Conservation (phyloP, 2,888 invertebrate species). For the Phyllotreta striolata region DNA sequence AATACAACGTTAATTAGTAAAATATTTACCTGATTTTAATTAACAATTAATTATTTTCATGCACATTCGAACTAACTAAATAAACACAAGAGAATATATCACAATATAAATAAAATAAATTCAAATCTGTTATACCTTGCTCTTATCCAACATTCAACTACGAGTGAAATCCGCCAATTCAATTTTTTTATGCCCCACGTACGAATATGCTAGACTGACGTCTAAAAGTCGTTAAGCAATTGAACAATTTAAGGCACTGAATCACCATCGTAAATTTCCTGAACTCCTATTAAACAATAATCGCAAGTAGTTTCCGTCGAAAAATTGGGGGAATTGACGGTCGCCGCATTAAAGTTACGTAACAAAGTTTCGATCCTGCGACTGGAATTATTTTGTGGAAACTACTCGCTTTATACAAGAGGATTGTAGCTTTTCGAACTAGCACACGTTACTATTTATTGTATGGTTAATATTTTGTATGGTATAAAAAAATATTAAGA, state of each 20-base stretch:
- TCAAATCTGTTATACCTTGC: too few relatives aligned
- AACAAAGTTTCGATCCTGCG: conserved; percentile 30
- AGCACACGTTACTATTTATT: too few relatives aligned
- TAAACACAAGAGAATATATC: too few relatives aligned
- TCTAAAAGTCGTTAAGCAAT: conserved; percentile 12
- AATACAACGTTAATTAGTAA: too few relatives aligned
- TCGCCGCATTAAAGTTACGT: conserved; percentile 29
- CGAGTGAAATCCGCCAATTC: not conserved
- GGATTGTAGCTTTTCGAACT: too few relatives aligned
- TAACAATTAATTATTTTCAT: too few relatives aligned
- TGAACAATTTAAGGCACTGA: conserved; percentile 16
- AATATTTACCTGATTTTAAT: too few relatives aligned
- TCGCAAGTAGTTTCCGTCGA: conserved; percentile 22
- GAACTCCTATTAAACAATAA: conserved; percentile 21
- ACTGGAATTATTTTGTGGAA: conserved; percentile 3
- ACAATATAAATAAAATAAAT: too few relatives aligned
- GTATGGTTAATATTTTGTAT: too few relatives aligned
- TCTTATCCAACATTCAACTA: not conserved
- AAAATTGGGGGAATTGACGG: conserved; percentile 28
- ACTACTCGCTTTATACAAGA: too few relatives aligned
- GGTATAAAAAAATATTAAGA: too few relatives aligned
- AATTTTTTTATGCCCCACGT: not conserved
- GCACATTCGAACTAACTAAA: too few relatives aligned
- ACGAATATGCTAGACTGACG: not conserved
- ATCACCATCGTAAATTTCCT: conserved; percentile 10